A percentile compares a stretch with the other conserved stretches of the same genome.
These are phyloP conservation scores for Himalopsyche anomala DNA, from an alignment of 2,888 invertebrate genomes.

Conservation along the genomic window DNA sequence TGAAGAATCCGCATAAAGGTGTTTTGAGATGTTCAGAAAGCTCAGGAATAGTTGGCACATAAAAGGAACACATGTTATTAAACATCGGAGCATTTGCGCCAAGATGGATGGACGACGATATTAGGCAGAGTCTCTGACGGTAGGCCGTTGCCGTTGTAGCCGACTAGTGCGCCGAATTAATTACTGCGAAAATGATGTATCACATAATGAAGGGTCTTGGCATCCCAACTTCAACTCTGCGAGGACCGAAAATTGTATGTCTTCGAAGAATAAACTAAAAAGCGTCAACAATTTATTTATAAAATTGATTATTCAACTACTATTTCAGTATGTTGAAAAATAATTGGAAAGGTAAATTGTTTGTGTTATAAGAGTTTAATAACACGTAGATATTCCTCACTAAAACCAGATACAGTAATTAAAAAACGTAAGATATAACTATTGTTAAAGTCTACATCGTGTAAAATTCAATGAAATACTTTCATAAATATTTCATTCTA, in stretches of 20 bases:
- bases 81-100: background rate
- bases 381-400: no score
- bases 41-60: background rate
- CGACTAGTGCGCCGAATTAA: constrained; percentile 44
- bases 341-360: no score
- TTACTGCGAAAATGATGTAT: constrained; percentile 55
- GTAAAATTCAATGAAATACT: no score
- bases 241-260: background rate
- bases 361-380: no score
- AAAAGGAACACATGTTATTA: background rate
- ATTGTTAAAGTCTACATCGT: no score
- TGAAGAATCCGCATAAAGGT: constrained; percentile 8
- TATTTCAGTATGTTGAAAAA: no score
- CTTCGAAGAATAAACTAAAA: no score
- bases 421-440: no score
- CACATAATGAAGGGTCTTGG: constrained; percentile 47
- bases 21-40: background rate
- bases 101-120: constrained; percentile 51
- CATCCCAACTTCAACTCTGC: background rate
- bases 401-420: no score
- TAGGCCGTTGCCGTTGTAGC: background rate
- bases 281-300: no score
- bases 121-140: background rate
- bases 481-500: no score
- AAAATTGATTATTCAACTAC: no score